These are phyloP conservation scores for Petrocephalus schoutedeni DNA, from an alignment of 2,797 vertebrate species.

Conservation along the genomic window DNA sequence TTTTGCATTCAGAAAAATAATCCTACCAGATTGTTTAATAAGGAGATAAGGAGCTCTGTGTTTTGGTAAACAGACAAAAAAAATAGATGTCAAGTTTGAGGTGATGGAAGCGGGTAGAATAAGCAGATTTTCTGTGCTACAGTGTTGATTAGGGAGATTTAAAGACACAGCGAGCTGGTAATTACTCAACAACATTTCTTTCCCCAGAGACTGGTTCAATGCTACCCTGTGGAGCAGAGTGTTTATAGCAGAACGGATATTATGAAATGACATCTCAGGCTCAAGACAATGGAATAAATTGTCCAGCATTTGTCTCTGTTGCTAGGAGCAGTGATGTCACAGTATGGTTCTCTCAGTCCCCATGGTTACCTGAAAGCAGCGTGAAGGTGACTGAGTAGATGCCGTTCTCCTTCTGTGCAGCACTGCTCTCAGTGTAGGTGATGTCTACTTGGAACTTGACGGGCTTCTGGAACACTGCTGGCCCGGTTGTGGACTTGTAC, in stretches of 20 bases:
- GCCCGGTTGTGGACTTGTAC: slow-evolving; percentile 80
- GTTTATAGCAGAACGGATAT: slow-evolving; percentile 30
- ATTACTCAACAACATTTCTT: slow-evolving; percentile 25
- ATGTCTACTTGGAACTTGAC: slow-evolving; percentile 90
- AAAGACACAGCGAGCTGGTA: slow-evolving; percentile 35
- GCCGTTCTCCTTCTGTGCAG: slow-evolving; percentile 78
- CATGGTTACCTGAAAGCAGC: slow-evolving; percentile 74
- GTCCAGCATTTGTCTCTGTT: slow-evolving; percentile 12
- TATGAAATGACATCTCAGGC: not conserved
- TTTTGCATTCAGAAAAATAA: not conserved
- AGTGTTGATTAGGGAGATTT: slow-evolving; percentile 29
- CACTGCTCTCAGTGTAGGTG: slow-evolving; percentile 80
- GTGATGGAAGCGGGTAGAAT: not conserved
- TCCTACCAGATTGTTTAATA: not conserved
- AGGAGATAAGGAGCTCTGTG: not conserved
- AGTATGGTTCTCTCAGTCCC: not conserved
- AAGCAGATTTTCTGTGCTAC: slow-evolving; percentile 1
- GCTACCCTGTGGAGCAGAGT: slow-evolving; percentile 21
- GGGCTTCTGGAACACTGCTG: slow-evolving; percentile 85
- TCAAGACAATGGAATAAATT: not conserved
- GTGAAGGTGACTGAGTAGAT: slow-evolving; percentile 90
- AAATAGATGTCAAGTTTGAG: not conserved
- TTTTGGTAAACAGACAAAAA: not conserved
- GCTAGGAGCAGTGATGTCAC: not conserved
- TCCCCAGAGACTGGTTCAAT: slow-evolving; percentile 30